Base-by-base conservation (phyloP, 64 coral and sea anemone species). In the Actinia equina region DNA sequence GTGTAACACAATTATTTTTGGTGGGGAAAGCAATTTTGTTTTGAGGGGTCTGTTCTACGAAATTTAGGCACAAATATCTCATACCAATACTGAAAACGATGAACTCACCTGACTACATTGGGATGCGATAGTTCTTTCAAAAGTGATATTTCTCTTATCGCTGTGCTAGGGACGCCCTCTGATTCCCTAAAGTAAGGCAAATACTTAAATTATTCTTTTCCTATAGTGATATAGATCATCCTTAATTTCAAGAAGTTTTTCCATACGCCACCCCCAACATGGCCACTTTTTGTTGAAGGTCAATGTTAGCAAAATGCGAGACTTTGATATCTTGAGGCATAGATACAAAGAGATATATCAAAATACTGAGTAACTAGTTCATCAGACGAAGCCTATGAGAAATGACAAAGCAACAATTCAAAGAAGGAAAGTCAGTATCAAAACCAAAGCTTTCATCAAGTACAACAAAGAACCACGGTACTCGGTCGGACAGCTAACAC, bases 121-220 rank as follows among this genome's bases (percentile, higher is more conserved):
- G 97, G 93, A 78, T 99, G 97, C 79, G 92, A 92, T 46, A 99
- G 85, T 88, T 99, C 97, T 91, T 99, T 99, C 10, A 99, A 80
- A 44, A 99, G 83, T 51, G 97, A 99, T 71, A 99, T 99, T 89
- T 99, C 97, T 74, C 97, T 95, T 93, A 99, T 99, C 63, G 97
- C 97, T 91, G 97, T 99, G 44, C 97, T 99, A 77, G 97, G 97
- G 6, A 99, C 97, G 20, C 97, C 97, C 17, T 99, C 97, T 46
- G 91, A 90, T 86, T 99, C 97, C 60, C 97, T 99, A 83, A 15
- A 98, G 89, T 49, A 64, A 46, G 56, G 42, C 71, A 52, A 49
- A n/a, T 9, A 74, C 9, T 27, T 8, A 11, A 30, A 37, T 74
- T 74, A 27, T 1, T 42, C 13, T 25, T 8, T 16, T 74, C 41